Base-by-base conservation (phyloP, 2,888 invertebrate genomes). In the Clepsis dumicolana region DNA sequence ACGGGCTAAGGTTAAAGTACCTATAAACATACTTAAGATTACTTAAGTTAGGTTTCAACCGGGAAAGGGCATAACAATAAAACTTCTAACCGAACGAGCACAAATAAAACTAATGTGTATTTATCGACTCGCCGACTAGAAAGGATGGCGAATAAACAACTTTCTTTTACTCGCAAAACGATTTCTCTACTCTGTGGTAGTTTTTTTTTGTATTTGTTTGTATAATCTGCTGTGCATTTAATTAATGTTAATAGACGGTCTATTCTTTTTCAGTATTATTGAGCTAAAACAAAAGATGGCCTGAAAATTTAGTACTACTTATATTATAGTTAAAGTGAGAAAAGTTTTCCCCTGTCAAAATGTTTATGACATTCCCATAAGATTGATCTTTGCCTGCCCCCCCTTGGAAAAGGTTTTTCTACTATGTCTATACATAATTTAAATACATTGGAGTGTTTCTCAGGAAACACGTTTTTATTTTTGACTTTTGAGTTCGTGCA, bases 21-120 rank as follows among this genome's bases (percentile, higher is more conserved):
- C 5, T 27, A 25, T 59, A 59, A n/a, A 41, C 4, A 21, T 18
- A 10, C 16, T 12, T n/a, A n/a, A n/a, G 4, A 12, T 63, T 53
- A 38, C 38, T 38, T 38, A 25, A 25, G 52, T 52, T 16, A 25
- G 12, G 21, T 18, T 56, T 52, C 52, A 57, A 62, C 38, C 21
- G 21, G 24, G 57, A 61, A 41, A 57, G 29, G 41, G 50, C 50
- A 64, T 64, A 59, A 68, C 64, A 68, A 68, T 68, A 68, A 67
- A 68, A 68, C 68, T 68, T 27, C 63, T 64, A 32, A 64, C 44
- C 70, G 44, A 60, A 69, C 70, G 62, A 53, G 52, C 61, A 50
- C 52, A 48, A 65, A 29, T 65, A 57, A 72, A 73, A 72, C 71
- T 79, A 80, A 80, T 80, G 71, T 67, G 73, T 74, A 74, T 80